Conservation (phyloP, 2,797 vertebrate genomes). For the Heliangelus exortis region DNA sequence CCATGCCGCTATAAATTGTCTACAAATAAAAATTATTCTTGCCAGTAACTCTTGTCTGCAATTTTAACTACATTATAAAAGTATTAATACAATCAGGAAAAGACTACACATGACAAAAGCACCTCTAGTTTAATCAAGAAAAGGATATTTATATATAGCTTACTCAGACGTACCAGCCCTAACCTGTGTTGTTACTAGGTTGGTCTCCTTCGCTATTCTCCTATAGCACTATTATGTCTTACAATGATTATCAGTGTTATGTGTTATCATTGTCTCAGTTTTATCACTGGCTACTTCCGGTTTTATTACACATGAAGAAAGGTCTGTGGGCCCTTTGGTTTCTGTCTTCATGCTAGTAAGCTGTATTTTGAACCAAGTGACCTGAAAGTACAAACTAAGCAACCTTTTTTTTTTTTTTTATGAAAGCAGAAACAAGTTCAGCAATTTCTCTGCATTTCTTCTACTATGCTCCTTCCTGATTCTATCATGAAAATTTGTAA, state of each 20-base stretch:
- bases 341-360: neutral
- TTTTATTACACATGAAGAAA: neutral
- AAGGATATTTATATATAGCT: neutral
- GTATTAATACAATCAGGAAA: slow-evolving; percentile 50
- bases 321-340: fast-evolving
- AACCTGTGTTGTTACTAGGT: neutral
- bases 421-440: neutral
- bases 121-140: neutral
- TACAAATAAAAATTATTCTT: slow-evolving; percentile 72
- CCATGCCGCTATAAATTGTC: slow-evolving; percentile 44
- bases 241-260: neutral
- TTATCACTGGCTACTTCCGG: neutral
- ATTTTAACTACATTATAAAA: slow-evolving; percentile 56
- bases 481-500: neutral
- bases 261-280: fast-evolving
- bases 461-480: neutral
- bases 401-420: neutral
- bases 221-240: neutral
- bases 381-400: neutral
- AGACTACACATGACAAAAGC: slow-evolving; percentile 23
- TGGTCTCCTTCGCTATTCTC: neutral
- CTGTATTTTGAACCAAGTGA: neutral
- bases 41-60: slow-evolving; percentile 34
- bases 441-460: neutral
- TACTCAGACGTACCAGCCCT: neutral